phyloP scores from a whole-genome alignment of 1,140 invertebrate genomes.

The Cyclina sinensis region DNA sequence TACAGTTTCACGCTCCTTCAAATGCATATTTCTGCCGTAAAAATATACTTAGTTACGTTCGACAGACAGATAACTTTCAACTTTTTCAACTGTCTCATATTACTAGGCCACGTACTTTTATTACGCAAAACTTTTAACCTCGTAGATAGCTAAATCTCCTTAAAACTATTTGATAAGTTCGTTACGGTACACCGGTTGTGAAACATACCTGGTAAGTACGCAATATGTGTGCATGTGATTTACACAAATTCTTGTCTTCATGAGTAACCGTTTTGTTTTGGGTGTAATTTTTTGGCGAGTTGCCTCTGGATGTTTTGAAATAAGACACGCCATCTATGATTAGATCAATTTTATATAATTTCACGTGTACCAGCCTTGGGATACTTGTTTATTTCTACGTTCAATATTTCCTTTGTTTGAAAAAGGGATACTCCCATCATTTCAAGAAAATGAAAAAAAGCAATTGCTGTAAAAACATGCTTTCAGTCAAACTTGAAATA shows the following conservation, averaged over 20 bases:
- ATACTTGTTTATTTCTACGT: not conserved
- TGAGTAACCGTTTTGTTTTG: constrained; percentile 24
- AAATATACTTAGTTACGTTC: not conserved
- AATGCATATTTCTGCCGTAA: not conserved
- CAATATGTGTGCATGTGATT: constrained; percentile 17
- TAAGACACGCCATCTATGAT: not conserved
- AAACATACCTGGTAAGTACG: not conserved
- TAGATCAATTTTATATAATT: not conserved
- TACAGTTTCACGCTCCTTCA: not conserved
- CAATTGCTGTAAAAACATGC: too few species aligned
- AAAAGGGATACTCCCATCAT: too few species aligned
- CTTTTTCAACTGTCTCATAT: not conserved
- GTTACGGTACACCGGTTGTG: not conserved
- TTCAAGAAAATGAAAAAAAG: too few species aligned
- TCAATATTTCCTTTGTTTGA: too few species aligned
- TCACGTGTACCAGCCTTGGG: not conserved
- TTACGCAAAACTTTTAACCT: not conserved
- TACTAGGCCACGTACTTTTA: not conserved
- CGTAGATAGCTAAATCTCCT: constrained; percentile 1
- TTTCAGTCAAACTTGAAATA: not conserved
- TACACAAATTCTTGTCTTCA: not conserved
- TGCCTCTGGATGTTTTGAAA: constrained; percentile 6
- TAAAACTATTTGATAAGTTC: not conserved
- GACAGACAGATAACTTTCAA: not conserved
- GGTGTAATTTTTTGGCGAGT: not conserved